Evolutionary conservation across 2,113 vertebrate genomes (phyloP), one percentile per base, ranked within the genome.

Genomic region (Holacanthus passer): DNA sequence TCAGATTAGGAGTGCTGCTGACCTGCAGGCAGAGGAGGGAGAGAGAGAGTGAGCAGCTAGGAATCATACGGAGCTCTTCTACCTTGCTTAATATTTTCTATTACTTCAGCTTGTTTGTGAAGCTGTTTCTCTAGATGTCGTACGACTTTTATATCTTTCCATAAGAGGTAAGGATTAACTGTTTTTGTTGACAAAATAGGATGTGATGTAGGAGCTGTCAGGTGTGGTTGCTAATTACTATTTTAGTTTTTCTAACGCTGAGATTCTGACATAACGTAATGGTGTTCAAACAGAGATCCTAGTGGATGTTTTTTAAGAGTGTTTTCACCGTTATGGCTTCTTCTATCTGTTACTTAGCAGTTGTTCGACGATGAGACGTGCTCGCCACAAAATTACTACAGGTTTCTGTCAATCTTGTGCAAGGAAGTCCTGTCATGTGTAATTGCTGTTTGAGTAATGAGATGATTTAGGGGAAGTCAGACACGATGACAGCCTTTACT

Each of bases 1-100:
- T 97, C 96, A 96, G 92, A 96, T 99, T 99, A 98, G 70, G 89
- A 92, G 69, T 79, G 93, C 82, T 85, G 89, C 90, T 92, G 86
- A 96, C 95, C 93, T 88, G 93, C 90, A 89, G 86, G 82, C 82
- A 68, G 32, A 72, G 68, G 65, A 60, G 77, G 32, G 66, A 67
- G 73, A 64, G 87, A 48, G 69, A 68, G 77, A 68, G 87, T 82
- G 85, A 65, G 66, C 77, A 84, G 87, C 77, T 69, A 29, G 45
- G 79, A 85, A 52, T 65, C 83, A 58, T 20, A 43, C 74, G 8
- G 53, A 90, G 81, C 87, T 77, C 75, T 52, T 85, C 71, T 67
- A 75, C 77, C 83, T 81, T 37, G 62, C 67, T 82, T 85, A 43
- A 79, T 84, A 74, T 88, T 81, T 80, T 41, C 58, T 32, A 45